A percentile compares a stretch with the other conserved stretches of the same genome.
phyloP scores from a whole-genome alignment of 2,113 vertebrate genomes.

The Hylia prasina region DNA sequence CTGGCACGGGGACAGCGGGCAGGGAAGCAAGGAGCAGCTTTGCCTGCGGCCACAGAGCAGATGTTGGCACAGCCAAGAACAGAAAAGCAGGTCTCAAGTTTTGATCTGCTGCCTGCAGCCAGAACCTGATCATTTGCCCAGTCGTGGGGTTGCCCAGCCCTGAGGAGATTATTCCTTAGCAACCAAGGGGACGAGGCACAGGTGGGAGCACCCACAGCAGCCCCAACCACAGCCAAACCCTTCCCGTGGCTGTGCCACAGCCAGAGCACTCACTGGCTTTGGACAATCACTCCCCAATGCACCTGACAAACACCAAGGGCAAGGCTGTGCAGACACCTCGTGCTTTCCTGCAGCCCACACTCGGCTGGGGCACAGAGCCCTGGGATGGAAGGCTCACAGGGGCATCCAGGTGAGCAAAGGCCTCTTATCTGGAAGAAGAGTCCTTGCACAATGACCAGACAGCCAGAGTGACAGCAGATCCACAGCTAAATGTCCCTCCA shows the following conservation, averaged over 20 bases:
- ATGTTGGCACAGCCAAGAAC: background rate
- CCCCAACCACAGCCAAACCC: background rate
- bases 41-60: background rate
- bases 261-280: background rate
- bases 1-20: background rate
- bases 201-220: background rate
- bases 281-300: fast-evolving
- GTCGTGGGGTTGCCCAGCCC: background rate
- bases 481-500: no score
- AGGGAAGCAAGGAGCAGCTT: background rate
- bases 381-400: background rate
- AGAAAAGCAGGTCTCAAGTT: background rate
- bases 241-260: background rate
- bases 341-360: background rate
- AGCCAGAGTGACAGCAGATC: background rate
- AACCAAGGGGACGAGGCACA: background rate
- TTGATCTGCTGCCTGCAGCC: background rate
- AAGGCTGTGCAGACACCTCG: background rate
- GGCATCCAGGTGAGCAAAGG: background rate
- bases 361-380: background rate
- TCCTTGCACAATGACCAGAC: background rate
- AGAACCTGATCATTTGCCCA: background rate
- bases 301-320: fast-evolving
- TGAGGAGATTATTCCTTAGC: background rate
- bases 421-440: background rate